These are phyloP conservation scores for Enhydra lutris DNA, from an alignment of 2,113 vertebrate species.

Conservation along the genomic window DNA sequence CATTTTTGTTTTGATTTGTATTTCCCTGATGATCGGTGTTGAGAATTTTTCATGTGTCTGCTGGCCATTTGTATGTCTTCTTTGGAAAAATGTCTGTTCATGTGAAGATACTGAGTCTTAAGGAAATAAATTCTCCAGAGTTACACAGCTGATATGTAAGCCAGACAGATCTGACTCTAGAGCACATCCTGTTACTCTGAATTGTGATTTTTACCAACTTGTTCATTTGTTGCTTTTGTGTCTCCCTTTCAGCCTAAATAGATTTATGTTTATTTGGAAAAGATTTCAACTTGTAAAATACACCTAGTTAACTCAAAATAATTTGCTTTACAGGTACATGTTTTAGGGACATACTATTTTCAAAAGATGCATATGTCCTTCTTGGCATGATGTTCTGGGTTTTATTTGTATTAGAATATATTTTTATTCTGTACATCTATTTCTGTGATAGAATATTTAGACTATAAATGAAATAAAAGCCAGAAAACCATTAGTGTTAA, in stretches of 20 bases:
- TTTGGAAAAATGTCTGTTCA: background rate
- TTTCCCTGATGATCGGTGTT: background rate
- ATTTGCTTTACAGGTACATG: background rate
- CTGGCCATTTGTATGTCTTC: background rate
- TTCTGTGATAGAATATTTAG: background rate
- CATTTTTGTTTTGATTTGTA: background rate
- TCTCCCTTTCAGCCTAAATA: background rate
- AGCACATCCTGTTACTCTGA: rapidly evolving
- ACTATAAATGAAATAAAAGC: background rate
- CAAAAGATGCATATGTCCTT: background rate
- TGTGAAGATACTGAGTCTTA: background rate
- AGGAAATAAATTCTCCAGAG: background rate
- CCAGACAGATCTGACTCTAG: background rate
- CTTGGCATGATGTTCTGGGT: background rate
- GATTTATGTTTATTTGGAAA: background rate
- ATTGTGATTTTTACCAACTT: background rate
- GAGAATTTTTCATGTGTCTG: background rate
- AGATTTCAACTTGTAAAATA: background rate
- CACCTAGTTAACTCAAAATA: background rate
- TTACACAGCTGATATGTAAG: background rate
- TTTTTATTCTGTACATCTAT: background rate
- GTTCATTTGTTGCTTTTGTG: background rate
- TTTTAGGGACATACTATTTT: background rate
- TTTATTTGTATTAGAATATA: background rate
- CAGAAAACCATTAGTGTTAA: constrained; percentile 9